These are phyloP conservation scores for Calidris pygmaea DNA, from an alignment of 2,113 vertebrate species.

Conservation along the genomic window DNA sequence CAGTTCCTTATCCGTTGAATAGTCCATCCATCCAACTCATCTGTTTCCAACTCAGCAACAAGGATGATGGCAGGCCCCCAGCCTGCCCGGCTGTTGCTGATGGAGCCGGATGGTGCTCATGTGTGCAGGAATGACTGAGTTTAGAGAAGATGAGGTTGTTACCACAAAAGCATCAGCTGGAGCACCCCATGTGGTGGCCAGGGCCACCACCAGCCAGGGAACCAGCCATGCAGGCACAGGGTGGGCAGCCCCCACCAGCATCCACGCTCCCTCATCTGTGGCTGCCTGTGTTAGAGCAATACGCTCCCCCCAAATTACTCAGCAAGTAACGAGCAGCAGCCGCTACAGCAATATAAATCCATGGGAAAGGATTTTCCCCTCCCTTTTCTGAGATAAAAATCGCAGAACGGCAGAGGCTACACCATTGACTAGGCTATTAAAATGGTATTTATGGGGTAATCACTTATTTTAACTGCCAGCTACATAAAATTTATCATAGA, in stretches of 20 bases:
- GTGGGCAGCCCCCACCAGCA: not conserved
- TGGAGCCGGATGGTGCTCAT: fast-evolving
- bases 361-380: not conserved
- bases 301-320: not conserved
- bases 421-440: constrained; percentile 18
- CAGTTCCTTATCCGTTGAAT: not conserved
- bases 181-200: fast-evolving
- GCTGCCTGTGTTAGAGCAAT: not conserved
- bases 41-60: not conserved
- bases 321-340: not conserved
- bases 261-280: not conserved
- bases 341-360: constrained; percentile 13
- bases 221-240: fast-evolving
- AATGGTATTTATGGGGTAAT: constrained; percentile 51
- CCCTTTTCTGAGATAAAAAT: constrained; percentile 34
- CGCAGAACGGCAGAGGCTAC: not conserved
- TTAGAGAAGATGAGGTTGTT: not conserved
- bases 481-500: constrained; percentile 34
- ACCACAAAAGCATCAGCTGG: not conserved
- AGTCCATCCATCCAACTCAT: not conserved
- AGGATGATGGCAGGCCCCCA: not conserved
- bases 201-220: not conserved
- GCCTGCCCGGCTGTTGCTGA: not conserved
- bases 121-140: not conserved
- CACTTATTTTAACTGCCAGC: constrained; percentile 57